Percentiles rank a stretch among this genome's conserved stretches.
Conservation (phyloP, 2,888 invertebrate species). For the Noctua janthe region DNA sequence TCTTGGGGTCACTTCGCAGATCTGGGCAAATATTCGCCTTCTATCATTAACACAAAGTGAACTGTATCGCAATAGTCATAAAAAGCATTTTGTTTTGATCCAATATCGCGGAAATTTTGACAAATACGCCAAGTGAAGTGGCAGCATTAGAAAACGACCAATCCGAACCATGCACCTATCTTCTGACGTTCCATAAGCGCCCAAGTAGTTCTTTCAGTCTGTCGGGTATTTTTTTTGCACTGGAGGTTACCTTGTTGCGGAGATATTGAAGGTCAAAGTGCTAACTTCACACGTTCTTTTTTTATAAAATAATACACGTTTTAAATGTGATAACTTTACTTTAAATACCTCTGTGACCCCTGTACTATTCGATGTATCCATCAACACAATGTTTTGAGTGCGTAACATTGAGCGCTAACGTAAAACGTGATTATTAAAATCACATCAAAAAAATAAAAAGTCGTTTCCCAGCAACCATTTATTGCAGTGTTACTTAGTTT, state of each 20-base stretch:
- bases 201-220: not conserved
- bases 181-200: no score
- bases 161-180: no score
- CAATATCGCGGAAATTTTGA: no score
- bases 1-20: no score
- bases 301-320: not conserved
- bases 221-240: not conserved
- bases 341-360: not conserved
- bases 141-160: no score
- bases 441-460: not conserved
- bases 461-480: not conserved
- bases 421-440: not conserved
- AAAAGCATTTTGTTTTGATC: no score
- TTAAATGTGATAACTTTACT: not conserved
- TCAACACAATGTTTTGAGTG: not conserved
- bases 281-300: not conserved
- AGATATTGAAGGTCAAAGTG: not conserved
- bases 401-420: not conserved
- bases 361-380: not conserved
- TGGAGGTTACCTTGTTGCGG: not conserved
- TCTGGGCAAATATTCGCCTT: no score
- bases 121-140: no score
- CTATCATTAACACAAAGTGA: no score
- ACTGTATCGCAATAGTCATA: no score
- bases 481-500: no score